Evolutionary conservation across 2,888 invertebrate genomes (phyloP).

Genomic region (Norana najaformis): DNA sequence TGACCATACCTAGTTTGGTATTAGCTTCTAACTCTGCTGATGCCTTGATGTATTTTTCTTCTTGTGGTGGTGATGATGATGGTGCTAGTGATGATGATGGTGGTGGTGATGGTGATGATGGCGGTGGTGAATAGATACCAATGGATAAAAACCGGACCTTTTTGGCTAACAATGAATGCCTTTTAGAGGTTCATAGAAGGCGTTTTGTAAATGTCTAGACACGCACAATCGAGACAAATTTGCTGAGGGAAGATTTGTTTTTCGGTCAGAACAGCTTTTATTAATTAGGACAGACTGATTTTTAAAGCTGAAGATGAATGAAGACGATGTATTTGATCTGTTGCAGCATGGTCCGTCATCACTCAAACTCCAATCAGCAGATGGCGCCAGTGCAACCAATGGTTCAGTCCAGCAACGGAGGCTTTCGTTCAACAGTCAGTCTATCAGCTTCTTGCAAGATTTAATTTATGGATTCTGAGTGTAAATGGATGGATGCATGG

Average conservation of each 20-base stretch:
- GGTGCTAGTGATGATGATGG: too few relatives aligned
- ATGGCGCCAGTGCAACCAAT: neutral
- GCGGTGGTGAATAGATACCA: too few relatives aligned
- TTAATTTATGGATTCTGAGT: neutral
- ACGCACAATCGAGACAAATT: neutral
- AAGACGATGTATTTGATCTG: neutral
- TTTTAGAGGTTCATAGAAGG: too few relatives aligned
- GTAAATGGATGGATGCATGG: neutral
- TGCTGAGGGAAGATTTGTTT: neutral
- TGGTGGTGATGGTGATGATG: too few relatives aligned
- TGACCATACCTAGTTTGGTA: too few relatives aligned
- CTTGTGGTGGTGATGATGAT: too few relatives aligned
- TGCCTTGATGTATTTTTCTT: too few relatives aligned
- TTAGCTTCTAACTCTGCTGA: too few relatives aligned
- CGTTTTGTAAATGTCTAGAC: too few relatives aligned
- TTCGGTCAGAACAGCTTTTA: neutral
- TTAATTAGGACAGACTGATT: neutral
- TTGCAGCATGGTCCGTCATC: neutral
- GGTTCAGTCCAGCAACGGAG: neutral
- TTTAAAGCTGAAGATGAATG: neutral
- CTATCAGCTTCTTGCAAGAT: neutral
- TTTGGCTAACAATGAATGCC: too few relatives aligned
- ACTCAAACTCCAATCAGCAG: neutral
- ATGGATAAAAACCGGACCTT: too few relatives aligned
- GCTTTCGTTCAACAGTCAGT: conserved; percentile 16